phyloP scores from a whole-genome alignment of 2,113 vertebrate genomes.

The Larimichthys crocea region DNA sequence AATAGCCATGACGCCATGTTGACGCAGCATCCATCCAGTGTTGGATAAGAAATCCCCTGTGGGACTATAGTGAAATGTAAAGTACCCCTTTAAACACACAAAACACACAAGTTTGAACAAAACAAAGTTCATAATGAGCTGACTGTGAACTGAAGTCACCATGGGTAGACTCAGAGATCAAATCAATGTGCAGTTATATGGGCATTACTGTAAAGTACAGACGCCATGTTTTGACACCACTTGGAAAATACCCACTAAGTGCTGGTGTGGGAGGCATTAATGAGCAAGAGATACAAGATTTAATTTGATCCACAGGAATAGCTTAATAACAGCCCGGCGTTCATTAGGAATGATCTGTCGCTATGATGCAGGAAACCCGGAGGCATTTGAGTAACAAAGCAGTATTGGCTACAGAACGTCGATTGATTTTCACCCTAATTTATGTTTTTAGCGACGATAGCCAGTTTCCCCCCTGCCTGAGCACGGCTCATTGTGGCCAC shows the following conservation, averaged over 20 bases:
- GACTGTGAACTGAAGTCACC: slow-evolving; percentile 11
- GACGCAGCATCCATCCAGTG: background rate
- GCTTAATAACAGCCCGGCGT: slow-evolving; percentile 62
- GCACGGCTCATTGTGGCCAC: slow-evolving; percentile 22
- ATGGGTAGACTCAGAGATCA: slow-evolving; percentile 2
- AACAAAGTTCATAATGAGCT: background rate
- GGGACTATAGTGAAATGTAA: background rate
- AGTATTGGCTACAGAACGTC: background rate
- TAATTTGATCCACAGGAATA: slow-evolving; percentile 70
- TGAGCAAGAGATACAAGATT: slow-evolving; percentile 64
- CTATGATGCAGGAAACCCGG: slow-evolving; percentile 42
- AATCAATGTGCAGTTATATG: slow-evolving; percentile 28
- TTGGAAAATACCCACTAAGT: slow-evolving; percentile 69
- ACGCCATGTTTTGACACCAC: slow-evolving; percentile 72
- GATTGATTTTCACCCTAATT: slow-evolving; percentile 58
- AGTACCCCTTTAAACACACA: background rate
- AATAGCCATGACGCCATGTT: background rate
- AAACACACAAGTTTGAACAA: background rate
- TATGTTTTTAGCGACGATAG: slow-evolving; percentile 52
- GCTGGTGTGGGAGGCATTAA: slow-evolving; percentile 78
- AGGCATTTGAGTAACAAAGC: slow-evolving; percentile 16
- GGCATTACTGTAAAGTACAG: slow-evolving; percentile 39
- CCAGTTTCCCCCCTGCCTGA: background rate
- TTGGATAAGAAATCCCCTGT: slow-evolving; percentile 1
- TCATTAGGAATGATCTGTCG: slow-evolving; percentile 42